phyloP scores from a whole-genome alignment of 2,113 vertebrate species.

The Misgurnus anguillicaudatus region DNA sequence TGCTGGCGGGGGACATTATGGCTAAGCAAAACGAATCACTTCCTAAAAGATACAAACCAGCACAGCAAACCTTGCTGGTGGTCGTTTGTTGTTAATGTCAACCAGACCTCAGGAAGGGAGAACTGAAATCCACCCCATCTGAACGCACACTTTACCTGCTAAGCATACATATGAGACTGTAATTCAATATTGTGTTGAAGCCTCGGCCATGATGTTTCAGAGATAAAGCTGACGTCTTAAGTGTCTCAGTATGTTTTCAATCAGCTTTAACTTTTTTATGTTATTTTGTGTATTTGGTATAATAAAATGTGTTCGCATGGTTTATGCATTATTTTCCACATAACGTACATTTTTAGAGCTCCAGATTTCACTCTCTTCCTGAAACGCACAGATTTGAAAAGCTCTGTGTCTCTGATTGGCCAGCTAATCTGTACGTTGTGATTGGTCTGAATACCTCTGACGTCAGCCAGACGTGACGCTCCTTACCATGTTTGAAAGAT shows the following conservation, averaged over 20 bases:
- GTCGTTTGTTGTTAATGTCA: neutral
- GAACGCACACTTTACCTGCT: neutral
- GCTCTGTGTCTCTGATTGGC: no score
- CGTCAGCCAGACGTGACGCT: no score
- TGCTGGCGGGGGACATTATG: neutral
- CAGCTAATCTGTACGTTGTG: no score
- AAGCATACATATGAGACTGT: neutral
- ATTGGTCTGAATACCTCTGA: no score
- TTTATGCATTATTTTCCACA: no score
- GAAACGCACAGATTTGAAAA: no score
- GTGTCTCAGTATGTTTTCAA: neutral
- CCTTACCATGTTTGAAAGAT: no score
- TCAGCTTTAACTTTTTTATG: neutral
- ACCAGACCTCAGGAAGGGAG: neutral
- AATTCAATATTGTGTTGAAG: neutral
- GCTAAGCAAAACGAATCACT: neutral
- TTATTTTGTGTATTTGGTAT: no score
- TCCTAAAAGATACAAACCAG: conserved; percentile 8
- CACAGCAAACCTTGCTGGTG: neutral
- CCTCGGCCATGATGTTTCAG: neutral
- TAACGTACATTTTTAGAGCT: no score
- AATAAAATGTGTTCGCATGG: no score
- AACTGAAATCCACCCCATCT: conserved; percentile 12
- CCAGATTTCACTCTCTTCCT: no score
- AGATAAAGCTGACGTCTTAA: neutral